A percentile compares a stretch with the other conserved stretches of the same genome.
These are phyloP conservation scores for Rhineura floridana DNA, from an alignment of 2,113 vertebrate species.

Conservation along the genomic window DNA sequence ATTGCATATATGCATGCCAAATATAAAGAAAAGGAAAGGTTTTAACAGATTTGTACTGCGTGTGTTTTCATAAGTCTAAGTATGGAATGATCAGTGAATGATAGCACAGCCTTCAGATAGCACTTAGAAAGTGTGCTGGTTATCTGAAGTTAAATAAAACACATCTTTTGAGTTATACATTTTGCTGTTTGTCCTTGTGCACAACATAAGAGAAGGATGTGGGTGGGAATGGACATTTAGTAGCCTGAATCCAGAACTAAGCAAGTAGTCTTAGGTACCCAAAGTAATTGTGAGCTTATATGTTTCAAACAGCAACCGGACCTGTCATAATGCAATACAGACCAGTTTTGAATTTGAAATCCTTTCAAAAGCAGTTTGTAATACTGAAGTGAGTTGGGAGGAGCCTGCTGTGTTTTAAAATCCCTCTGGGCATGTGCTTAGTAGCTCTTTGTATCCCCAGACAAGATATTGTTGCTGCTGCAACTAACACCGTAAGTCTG, in stretches of 20 bases:
- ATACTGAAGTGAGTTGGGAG: not conserved
- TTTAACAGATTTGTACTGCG: not conserved
- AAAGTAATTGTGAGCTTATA: not conserved
- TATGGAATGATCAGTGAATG: conserved; percentile 15
- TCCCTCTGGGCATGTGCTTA: not conserved
- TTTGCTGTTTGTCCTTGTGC: not conserved
- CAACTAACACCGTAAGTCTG: not conserved
- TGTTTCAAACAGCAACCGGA: not conserved
- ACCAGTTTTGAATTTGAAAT: not conserved
- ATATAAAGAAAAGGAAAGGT: not conserved
- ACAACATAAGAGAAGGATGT: rapidly evolving
- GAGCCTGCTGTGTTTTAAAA: not conserved
- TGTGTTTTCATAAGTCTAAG: not conserved
- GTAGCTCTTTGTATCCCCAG: not conserved
- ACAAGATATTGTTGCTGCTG: not conserved
- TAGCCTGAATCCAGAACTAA: not conserved
- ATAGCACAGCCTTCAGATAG: conserved; percentile 28
- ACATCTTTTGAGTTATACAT: not conserved
- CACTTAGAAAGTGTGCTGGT: conserved; percentile 5
- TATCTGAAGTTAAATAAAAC: conserved; percentile 5
- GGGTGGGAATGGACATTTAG: not conserved
- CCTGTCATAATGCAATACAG: not conserved
- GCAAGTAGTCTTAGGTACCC: not conserved
- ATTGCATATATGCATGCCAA: not conserved
- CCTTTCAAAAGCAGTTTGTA: not conserved